Base-by-base conservation (phyloP, 2,113 vertebrate species). In the Platycercus adscitus region DNA sequence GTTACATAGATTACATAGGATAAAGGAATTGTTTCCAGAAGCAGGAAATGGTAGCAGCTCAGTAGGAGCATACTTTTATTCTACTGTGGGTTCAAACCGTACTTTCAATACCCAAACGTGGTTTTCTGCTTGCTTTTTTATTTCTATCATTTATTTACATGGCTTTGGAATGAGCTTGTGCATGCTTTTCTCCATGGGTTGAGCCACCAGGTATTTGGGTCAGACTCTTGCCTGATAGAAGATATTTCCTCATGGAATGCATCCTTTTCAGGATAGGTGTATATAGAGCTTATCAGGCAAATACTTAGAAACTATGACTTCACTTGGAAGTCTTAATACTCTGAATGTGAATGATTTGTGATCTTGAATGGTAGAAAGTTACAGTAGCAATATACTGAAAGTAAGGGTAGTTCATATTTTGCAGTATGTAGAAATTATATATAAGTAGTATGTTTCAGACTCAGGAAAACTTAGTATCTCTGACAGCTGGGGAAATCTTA, bases 151-250 rank as follows among this genome's bases (percentile, higher is more conserved):
- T 88, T 77, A 43, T 76, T 79, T 46, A 33, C 44, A 12, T 52
- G 31, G 9, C 55, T 80, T 64, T 69, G n/a, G 25, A 76, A 46
- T 46, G 44, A 46, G 18, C 44, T 46, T 46, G 44, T 46, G 44
- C 44, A 69, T 77, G 46, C 29, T 77, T 97, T 97, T 94, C 53
- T n/a, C 41, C 47, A 46, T 88, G 5, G 82, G 37, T 75, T 86
- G 43, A 39, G 58, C 66, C 71, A 86, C 31, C 70, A 43, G 69
- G 5, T 52, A 61, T 76, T 94, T 81, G 26, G 7, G 26, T 49
- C 46, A 90, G 87, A 86, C 8, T 91, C 23, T 43, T 85, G 17
- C 43, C 71, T 92, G 6, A 4, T 37, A 68, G 73, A 89, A 95
- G 15, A 78, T 75, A 23, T 33, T 46, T 68, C 28, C 53, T 83